These are phyloP conservation scores for Enteromius afrohamiltoni DNA, from an alignment of 2,797 vertebrate species.

Conservation along the genomic window DNA sequence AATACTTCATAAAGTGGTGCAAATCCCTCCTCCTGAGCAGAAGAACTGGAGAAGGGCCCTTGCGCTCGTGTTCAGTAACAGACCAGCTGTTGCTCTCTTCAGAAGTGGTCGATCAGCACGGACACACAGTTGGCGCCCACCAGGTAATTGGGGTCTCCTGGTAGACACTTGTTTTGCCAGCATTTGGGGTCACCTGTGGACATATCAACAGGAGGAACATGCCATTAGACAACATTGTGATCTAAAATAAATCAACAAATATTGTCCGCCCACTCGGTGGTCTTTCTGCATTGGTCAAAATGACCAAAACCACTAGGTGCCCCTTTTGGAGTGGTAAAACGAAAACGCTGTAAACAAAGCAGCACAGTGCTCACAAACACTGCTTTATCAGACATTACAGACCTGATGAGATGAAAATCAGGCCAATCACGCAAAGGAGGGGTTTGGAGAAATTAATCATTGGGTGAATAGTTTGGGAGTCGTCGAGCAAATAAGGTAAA, in stretches of 20 bases:
- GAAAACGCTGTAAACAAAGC: no score
- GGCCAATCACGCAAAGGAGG: no score
- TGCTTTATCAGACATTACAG: no score
- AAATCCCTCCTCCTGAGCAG: slow-evolving; percentile 65
- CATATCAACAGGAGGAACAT: slow-evolving; percentile 16
- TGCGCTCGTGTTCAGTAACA: slow-evolving; percentile 86
- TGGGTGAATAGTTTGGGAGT: no score
- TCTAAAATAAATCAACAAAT: background rate
- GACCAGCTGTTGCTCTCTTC: slow-evolving; percentile 87
- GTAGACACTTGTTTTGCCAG: slow-evolving; percentile 99
- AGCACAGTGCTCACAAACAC: no score
- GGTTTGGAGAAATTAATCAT: no score
- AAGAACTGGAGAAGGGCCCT: slow-evolving; percentile 55
- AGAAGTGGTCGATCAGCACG: slow-evolving; percentile 99
- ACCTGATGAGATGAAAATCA: no score
- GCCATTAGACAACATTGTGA: background rate
- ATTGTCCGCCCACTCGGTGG: no score
- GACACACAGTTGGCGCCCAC: slow-evolving; percentile 99
- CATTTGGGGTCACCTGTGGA: slow-evolving; percentile 97
- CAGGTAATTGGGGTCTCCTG: slow-evolving; percentile 98
- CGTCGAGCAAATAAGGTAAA: no score
- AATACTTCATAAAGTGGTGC: slow-evolving; percentile 82
- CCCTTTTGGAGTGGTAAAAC: no score
- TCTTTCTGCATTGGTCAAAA: no score
- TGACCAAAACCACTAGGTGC: no score